phyloP scores from a whole-genome alignment of 2,797 vertebrate genomes.

The Epinephelus malabaricus region DNA sequence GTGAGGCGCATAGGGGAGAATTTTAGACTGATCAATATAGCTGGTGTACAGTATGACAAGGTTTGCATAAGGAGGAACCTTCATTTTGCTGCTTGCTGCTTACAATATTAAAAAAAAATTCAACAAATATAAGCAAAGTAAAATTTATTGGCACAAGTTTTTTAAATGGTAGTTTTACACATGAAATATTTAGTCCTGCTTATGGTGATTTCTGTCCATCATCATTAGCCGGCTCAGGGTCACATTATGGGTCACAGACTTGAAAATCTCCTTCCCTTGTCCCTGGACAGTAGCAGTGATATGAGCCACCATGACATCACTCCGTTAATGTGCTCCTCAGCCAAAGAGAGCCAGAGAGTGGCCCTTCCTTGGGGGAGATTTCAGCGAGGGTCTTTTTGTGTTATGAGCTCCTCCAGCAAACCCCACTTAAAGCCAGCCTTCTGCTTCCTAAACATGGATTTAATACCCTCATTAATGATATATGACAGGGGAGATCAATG shows the following conservation, averaged over 20 bases:
- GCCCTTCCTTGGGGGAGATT: slow-evolving; percentile 87
- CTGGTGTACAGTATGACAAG: slow-evolving; percentile 74
- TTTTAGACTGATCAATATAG: slow-evolving; percentile 85
- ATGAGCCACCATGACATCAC: slow-evolving; percentile 85
- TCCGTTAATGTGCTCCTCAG: slow-evolving; percentile 83
- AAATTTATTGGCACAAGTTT: background rate
- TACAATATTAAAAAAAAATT: background rate
- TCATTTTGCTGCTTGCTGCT: slow-evolving; percentile 19
- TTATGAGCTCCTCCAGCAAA: slow-evolving; percentile 86
- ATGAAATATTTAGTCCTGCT: slow-evolving; percentile 9
- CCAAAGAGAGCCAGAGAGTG: slow-evolving; percentile 74
- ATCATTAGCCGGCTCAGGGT: slow-evolving; percentile 54
- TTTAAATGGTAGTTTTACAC: background rate
- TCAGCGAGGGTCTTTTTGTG: slow-evolving; percentile 86
- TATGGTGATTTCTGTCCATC: slow-evolving; percentile 28
- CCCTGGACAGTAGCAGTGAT: slow-evolving; percentile 79
- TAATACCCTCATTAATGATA: slow-evolving; percentile 99
- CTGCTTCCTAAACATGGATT: slow-evolving; percentile 98
- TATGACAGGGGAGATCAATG: slow-evolving; percentile 99
- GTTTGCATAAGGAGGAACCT: slow-evolving; percentile 51
- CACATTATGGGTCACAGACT: slow-evolving; percentile 59
- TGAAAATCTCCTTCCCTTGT: slow-evolving; percentile 59
- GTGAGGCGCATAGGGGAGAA: slow-evolving; percentile 76
- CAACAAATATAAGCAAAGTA: background rate
- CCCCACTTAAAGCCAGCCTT: slow-evolving; percentile 91